These are phyloP conservation scores for Lonchura striata DNA, from an alignment of 2,113 vertebrate species.

Conservation along the genomic window DNA sequence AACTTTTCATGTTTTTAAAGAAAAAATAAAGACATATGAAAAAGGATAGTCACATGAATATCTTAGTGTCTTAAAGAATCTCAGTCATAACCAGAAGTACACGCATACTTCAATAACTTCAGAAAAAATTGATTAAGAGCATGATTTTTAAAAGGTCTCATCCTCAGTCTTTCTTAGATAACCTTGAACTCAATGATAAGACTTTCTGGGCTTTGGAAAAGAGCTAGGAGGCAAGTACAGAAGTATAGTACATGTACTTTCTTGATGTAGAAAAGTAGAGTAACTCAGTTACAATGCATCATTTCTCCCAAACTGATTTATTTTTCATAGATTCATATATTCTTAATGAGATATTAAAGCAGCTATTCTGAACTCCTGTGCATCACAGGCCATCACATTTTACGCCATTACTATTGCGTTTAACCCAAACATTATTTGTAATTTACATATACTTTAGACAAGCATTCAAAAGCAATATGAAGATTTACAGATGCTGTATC, in stretches of 20 bases:
- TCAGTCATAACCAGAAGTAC: not conserved
- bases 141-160: not conserved
- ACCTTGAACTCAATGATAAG: not conserved
- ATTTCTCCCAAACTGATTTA: not conserved
- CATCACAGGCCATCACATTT: not conserved
- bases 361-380: not conserved
- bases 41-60: not conserved
- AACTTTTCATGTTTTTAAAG: not conserved
- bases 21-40: rapidly evolving
- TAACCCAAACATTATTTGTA: not conserved
- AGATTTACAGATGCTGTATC: not conserved
- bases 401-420: not conserved
- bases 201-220: not conserved
- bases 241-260: not conserved
- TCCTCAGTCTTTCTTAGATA: not conserved
- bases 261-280: not conserved
- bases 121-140: not conserved
- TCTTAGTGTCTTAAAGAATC: not conserved
- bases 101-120: rapidly evolving
- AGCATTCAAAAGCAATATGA: not conserved
- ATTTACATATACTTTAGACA: not conserved
- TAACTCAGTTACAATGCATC: not conserved
- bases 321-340: conserved; percentile 5
- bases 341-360: not conserved
- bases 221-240: not conserved